Percentiles rank a stretch among this genome's conserved stretches.
These are phyloP conservation scores for Epizoanthus scotinus DNA, from an alignment of 92 coral and sea anemone species.

Conservation along the genomic window DNA sequence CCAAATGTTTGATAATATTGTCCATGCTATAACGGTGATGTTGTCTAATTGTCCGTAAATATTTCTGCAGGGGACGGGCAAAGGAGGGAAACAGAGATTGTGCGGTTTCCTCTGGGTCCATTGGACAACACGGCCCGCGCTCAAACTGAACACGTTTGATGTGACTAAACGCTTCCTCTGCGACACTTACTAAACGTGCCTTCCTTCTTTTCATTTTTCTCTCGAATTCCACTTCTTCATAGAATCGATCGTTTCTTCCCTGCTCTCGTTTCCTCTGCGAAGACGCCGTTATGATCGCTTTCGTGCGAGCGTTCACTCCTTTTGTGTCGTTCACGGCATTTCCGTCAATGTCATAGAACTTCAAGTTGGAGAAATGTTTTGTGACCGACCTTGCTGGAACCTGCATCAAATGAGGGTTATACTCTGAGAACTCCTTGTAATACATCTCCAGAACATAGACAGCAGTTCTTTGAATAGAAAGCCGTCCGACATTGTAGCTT, in stretches of 20 bases:
- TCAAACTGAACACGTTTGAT: slow-evolving; percentile 88
- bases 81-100: slow-evolving; percentile 98
- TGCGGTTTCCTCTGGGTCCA: slow-evolving; percentile 99
- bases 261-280: slow-evolving; percentile 92
- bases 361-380: slow-evolving; percentile 94
- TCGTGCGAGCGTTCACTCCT: slow-evolving; percentile 88
- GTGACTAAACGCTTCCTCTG: slow-evolving; percentile 97
- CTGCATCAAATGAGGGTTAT: slow-evolving; percentile 89
- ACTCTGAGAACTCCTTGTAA: slow-evolving; percentile 98
- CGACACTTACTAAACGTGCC: slow-evolving; percentile 79
- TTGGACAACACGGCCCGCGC: slow-evolving; percentile 94
- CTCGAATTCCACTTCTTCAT: slow-evolving; percentile 94
- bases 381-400: slow-evolving; percentile 83
- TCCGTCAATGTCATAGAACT: slow-evolving; percentile 97
- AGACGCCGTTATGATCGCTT: slow-evolving; percentile 91
- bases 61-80: slow-evolving; percentile 96
- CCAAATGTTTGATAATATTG: slow-evolving; percentile 92
- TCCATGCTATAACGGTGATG: slow-evolving; percentile 99
- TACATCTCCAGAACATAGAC: slow-evolving; percentile 91
- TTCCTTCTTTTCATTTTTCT: slow-evolving; percentile 83
- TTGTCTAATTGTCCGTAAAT: slow-evolving; percentile 90
- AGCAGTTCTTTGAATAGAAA: slow-evolving; percentile 95
- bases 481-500: slow-evolving; percentile 83
- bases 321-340: slow-evolving; percentile 67
- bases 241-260: slow-evolving; percentile 94